Base-by-base conservation (phyloP, 2,888 invertebrate genomes). In the Brachynemurus nebulosus region DNA sequence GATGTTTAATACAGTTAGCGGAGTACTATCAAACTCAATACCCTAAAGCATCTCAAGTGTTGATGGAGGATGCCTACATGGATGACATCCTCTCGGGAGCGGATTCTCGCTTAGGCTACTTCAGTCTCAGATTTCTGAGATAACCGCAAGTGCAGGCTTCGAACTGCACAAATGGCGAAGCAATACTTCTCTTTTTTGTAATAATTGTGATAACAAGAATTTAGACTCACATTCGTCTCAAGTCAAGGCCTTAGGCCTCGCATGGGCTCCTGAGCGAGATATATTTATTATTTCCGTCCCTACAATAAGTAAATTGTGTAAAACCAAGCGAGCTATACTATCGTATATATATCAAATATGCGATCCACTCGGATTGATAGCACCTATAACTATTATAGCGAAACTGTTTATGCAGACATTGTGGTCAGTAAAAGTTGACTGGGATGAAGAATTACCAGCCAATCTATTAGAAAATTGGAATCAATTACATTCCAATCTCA, bases 41-140 rank as follows among this genome's bases (percentile, higher is more conserved):
- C n/a, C 39, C 21, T 1, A 4, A 20, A 21, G 39, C 39, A 3
- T 12, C 21, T 6, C 8, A 30, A 3, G 16, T 42, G 2, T 4
- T 47, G 25, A 45, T 19, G 9, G 21, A 45, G 11, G n/a, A 42
- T 2, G 42, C 46, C 16, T 49, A 49, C 30, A 39, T 49, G 20
- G 45, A 49, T 19, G 47, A 49, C 25, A 33, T 49, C 3, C 12
- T 49, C 4, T 27, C 30, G 7, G 42, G 37, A 9, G 25, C 23
- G 9, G 21, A 47, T 17, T 25, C 41, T 14, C 16, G 17, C 18
- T 21, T 2, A 21, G 4, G 14, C 12, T 11, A 9, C 9, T 23
- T 27, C 16, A 44, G 38, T 11, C n/a, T 6, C 14, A 35, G 21
- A 2, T 39, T n/a, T 4, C 21, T 21, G 6, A 39, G 16, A 9